phyloP scores from a whole-genome alignment of 1,140 invertebrate genomes.

The Papilio polyxenes region DNA sequence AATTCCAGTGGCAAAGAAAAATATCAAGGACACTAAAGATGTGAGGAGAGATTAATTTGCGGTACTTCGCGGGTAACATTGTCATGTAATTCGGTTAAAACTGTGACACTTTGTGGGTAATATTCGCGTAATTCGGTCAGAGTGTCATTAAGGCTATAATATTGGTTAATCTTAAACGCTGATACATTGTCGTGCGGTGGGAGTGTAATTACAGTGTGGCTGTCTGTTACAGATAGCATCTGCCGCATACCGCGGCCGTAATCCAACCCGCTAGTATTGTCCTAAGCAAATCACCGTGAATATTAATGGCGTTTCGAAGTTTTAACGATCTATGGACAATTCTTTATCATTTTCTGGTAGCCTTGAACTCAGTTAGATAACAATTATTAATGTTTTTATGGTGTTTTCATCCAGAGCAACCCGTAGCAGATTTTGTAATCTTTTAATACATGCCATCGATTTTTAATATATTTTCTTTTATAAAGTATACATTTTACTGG shows the following conservation, averaged over 20 bases:
- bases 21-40: background rate
- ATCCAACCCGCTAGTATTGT: conserved; percentile 17
- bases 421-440: too few relatives aligned
- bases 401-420: too few relatives aligned
- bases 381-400: conserved; percentile 43
- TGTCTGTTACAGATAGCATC: conserved; percentile 16
- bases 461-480: too few relatives aligned
- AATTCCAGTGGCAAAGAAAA: too few relatives aligned
- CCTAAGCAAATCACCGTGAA: conserved; percentile 23
- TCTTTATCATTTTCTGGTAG: conserved; percentile 7
- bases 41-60: background rate
- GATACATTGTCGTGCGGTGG: conserved; percentile 29
- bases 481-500: too few relatives aligned
- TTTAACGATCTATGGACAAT: background rate
- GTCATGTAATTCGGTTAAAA: too few relatives aligned
- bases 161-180: conserved; percentile 30
- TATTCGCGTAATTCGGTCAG: background rate
- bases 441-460: too few relatives aligned
- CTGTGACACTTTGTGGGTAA: too few relatives aligned
- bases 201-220: conserved; percentile 27
- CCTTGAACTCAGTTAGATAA: conserved; percentile 47
- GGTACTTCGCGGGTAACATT: background rate
- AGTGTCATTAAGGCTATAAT: conserved; percentile 13
- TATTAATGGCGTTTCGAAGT: conserved; percentile 5
- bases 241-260: conserved; percentile 15